phyloP scores from a whole-genome alignment of 2,888 invertebrate species.

The Argyresthia goedartella region DNA sequence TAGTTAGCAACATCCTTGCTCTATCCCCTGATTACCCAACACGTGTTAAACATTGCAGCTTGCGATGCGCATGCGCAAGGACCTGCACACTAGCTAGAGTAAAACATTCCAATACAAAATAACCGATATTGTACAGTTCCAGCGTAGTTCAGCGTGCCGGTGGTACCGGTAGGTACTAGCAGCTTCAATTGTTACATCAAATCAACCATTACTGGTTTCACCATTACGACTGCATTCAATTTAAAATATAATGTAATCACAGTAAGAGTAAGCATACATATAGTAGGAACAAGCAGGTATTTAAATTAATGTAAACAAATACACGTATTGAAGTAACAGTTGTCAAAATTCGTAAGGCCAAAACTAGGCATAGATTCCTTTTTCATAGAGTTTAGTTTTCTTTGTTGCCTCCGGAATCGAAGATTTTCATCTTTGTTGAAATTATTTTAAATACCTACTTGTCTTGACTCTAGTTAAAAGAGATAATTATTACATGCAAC shows the following conservation, averaged over 20 bases:
- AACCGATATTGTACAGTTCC: slow-evolving; percentile 51
- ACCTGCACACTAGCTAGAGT: slow-evolving; percentile 38
- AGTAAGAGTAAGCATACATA: neutral
- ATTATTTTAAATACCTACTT: too few relatives aligned
- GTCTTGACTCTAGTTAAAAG: too few relatives aligned
- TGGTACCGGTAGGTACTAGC: slow-evolving; percentile 25
- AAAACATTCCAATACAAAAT: slow-evolving; percentile 40
- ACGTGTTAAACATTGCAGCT: slow-evolving; percentile 48
- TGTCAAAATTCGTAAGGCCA: too few relatives aligned
- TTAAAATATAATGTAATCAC: slow-evolving; percentile 5
- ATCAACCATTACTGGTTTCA: slow-evolving; percentile 17
- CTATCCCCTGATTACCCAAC: slow-evolving; percentile 57
- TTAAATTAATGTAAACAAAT: too few relatives aligned
- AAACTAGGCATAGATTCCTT: too few relatives aligned
- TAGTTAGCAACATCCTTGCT: slow-evolving; percentile 50
- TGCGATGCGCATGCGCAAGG: slow-evolving; percentile 37
- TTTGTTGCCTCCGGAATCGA: too few relatives aligned
- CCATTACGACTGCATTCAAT: slow-evolving; percentile 13
- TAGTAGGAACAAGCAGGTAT: too few relatives aligned
- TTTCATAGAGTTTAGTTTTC: too few relatives aligned
- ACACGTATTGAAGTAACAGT: too few relatives aligned
- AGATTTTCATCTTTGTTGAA: too few relatives aligned
- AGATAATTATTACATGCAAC: neutral
- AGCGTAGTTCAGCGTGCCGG: slow-evolving; percentile 29
- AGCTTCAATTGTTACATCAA: slow-evolving; percentile 16